These are phyloP conservation scores for Conopomorpha cramerella DNA, from an alignment of 1,140 invertebrate genomes.

Conservation along the genomic window DNA sequence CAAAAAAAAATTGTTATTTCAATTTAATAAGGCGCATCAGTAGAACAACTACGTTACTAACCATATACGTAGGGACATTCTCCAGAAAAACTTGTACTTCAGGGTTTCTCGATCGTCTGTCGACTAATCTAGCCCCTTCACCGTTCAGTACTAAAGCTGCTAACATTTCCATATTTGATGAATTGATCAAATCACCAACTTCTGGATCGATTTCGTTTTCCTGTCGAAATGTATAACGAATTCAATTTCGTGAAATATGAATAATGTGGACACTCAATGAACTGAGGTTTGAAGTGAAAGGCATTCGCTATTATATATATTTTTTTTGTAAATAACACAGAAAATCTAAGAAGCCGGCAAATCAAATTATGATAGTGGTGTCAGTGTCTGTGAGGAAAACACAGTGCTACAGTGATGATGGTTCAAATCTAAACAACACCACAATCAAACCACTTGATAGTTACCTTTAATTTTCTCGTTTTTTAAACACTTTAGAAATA, in stretches of 20 bases:
- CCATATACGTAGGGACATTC: conserved; percentile 90
- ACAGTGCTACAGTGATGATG: conserved; percentile 43
- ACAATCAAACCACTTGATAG: conserved; percentile 35
- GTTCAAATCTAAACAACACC: conserved; percentile 41
- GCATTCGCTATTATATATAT: conserved; percentile 23
- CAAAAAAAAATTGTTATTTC: no score
- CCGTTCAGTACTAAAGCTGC: conserved; percentile 87
- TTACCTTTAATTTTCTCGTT: conserved; percentile 40
- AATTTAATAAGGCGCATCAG: no score
- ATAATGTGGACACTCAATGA: no score
- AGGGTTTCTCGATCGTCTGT: conserved; percentile 71
- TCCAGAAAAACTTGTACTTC: conserved; percentile 89
- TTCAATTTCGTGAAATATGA: no score
- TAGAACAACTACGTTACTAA: no score
- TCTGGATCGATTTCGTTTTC: conserved; percentile 53
- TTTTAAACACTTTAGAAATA: no score
- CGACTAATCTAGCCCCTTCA: conserved; percentile 78
- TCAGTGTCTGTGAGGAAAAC: conserved; percentile 35
- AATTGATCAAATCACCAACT: conserved; percentile 63
- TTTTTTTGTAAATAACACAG: conserved; percentile 15
- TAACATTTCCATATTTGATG: conserved; percentile 85
- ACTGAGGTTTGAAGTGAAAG: conserved; percentile 15
- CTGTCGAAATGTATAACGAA: conserved; percentile 14
- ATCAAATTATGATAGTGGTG: conserved; percentile 39
- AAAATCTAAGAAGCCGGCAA: conserved; percentile 51